phyloP scores from a whole-genome alignment of 1,140 invertebrate species.

The Oscheius sp. region DNA sequence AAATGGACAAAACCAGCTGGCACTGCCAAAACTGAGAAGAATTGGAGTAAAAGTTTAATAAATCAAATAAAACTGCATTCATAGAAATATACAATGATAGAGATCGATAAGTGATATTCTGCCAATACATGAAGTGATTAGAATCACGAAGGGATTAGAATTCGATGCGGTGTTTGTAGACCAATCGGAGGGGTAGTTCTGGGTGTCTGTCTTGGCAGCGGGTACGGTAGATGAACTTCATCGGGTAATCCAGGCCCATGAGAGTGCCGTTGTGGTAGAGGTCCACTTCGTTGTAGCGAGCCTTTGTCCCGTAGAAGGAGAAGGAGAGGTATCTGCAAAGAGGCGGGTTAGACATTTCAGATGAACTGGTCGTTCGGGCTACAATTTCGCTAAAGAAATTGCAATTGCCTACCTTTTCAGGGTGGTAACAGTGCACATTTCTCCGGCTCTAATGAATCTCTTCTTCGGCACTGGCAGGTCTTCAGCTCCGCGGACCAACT shows the following conservation, averaged over 20 bases:
- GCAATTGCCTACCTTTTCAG: conserved; percentile 25
- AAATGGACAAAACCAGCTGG: too few species aligned
- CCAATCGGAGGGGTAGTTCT: background rate
- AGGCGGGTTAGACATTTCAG: too few species aligned
- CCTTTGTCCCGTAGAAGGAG: conserved; percentile 83
- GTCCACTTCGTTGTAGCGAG: conserved; percentile 96
- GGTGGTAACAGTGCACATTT: conserved; percentile 33
- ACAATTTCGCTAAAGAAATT: too few species aligned
- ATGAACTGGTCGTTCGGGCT: too few species aligned
- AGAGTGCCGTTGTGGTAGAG: conserved; percentile 97
- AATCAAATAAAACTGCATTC: too few species aligned
- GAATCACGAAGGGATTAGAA: background rate
- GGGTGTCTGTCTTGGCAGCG: conserved; percentile 73
- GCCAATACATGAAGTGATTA: background rate
- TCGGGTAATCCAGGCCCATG: conserved; percentile 93
- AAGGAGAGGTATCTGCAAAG: conserved; percentile 81
- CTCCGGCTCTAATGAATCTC: conserved; percentile 15
- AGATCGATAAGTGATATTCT: background rate
- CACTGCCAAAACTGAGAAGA: too few species aligned
- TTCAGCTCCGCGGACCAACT: conserved; percentile 6
- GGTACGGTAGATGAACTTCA: conserved; percentile 97
- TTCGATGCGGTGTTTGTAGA: background rate
- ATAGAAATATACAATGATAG: background rate
- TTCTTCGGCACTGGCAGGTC: conserved; percentile 13
- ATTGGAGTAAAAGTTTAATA: too few species aligned